These are phyloP conservation scores for Harpagoxenus sublaevis DNA, from an alignment of 2,888 invertebrate species.

Conservation along the genomic window DNA sequence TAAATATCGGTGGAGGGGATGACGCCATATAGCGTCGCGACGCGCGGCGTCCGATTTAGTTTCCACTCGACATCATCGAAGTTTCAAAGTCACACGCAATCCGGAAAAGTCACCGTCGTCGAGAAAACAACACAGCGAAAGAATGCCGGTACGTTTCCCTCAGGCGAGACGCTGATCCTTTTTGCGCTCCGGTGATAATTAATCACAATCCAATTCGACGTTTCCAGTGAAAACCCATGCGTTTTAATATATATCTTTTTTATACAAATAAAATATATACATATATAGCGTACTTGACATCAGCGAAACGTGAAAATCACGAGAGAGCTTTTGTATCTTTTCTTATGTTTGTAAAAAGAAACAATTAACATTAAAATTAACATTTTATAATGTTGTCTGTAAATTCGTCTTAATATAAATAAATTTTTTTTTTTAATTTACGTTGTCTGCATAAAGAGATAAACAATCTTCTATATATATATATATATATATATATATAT, in stretches of 20 bases:
- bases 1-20: conserved; percentile 83
- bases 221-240: neutral
- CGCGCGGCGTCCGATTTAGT: conserved; percentile 85
- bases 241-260: neutral
- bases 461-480: neutral
- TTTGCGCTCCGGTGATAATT: neutral
- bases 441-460: too few species aligned
- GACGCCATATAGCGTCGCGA: conserved; percentile 87
- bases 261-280: neutral
- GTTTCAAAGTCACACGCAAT: conserved; percentile 77
- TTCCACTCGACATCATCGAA: conserved; percentile 79
- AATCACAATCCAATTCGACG: neutral
- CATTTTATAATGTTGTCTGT: neutral
- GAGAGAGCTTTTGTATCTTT: neutral
- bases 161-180: neutral
- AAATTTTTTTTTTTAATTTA: too few species aligned
- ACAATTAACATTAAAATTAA: neutral
- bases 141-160: conserved; percentile 83
- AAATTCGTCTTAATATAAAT: too few species aligned
- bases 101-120: conserved; percentile 62
- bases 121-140: conserved; percentile 68
- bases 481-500: neutral
- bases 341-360: neutral
- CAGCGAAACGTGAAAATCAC: neutral
- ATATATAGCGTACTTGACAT: neutral